Percentiles rank a stretch among this genome's conserved stretches.
Conservation (phyloP, 92 coral and sea anemone species). For the Desmophyllum pertusum region DNA sequence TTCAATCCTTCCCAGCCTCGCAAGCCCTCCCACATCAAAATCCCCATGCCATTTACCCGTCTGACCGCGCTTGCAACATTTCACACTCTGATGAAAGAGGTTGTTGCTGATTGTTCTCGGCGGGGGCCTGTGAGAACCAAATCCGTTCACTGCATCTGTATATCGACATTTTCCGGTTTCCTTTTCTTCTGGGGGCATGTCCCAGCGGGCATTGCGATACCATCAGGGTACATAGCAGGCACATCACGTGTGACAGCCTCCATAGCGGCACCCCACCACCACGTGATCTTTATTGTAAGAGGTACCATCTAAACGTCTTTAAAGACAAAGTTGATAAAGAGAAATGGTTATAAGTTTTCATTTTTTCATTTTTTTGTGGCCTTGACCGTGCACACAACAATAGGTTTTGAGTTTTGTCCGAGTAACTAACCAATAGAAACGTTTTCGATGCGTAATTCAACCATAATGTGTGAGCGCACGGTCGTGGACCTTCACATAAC, state of each 20-base stretch:
- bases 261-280: slow-evolving; percentile 83
- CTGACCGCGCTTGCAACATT: neutral
- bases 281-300: slow-evolving; percentile 80
- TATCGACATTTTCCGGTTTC: slow-evolving; percentile 55
- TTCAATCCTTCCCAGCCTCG: too few relatives aligned
- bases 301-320: slow-evolving; percentile 86
- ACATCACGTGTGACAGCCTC: slow-evolving; percentile 79
- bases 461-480: too few relatives aligned
- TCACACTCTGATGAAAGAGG: slow-evolving; percentile 81
- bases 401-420: too few relatives aligned
- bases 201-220: slow-evolving; percentile 80
- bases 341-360: neutral
- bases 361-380: too few relatives aligned
- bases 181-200: slow-evolving; percentile 71
- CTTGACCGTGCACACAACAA: too few relatives aligned
- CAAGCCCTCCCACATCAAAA: too few relatives aligned
- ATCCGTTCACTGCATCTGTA: slow-evolving; percentile 73
- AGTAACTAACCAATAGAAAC: too few relatives aligned
- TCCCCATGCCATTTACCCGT: neutral
- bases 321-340: slow-evolving; percentile 1
- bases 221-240: slow-evolving; percentile 83
- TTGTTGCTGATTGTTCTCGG: slow-evolving; percentile 87
- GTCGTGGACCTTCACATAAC: too few relatives aligned
- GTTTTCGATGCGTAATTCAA: too few relatives aligned
- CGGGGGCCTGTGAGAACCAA: slow-evolving; percentile 84